phyloP scores from a whole-genome alignment of 2,888 invertebrate genomes.

The Copidosoma aretas region DNA sequence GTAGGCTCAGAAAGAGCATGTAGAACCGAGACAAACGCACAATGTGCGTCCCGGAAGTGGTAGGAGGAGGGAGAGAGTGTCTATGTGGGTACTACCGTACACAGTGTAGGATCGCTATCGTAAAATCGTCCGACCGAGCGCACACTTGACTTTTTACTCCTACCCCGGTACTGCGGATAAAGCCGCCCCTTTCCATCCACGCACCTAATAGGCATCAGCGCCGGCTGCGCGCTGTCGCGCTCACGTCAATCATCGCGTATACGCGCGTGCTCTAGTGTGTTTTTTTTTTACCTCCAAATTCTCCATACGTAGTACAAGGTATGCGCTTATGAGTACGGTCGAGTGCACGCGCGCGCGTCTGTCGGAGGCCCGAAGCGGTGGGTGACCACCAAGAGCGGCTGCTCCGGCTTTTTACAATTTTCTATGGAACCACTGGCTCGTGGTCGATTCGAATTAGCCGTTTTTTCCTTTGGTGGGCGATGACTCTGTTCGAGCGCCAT shows the following conservation, averaged over 20 bases:
- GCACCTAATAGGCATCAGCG: neutral
- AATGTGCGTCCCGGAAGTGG: neutral
- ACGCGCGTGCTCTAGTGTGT: slow-evolving; percentile 13
- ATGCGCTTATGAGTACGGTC: neutral
- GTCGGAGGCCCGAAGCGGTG: neutral
- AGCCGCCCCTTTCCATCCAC: neutral
- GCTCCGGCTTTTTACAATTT: slow-evolving; percentile 19
- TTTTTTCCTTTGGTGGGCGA: neutral
- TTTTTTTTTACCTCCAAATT: neutral
- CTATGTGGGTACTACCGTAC: too few relatives aligned
- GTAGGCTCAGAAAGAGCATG: neutral
- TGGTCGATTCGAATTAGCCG: slow-evolving; percentile 44
- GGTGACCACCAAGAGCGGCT: slow-evolving; percentile 13
- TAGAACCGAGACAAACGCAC: neutral
- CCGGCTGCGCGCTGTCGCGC: slow-evolving; percentile 25
- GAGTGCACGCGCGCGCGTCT: neutral
- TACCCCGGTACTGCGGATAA: neutral
- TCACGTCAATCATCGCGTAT: slow-evolving; percentile 41
- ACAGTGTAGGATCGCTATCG: too few relatives aligned
- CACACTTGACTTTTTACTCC: neutral
- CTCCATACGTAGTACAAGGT: too few relatives aligned
- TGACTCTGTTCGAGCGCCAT: neutral
- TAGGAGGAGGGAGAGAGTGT: too few relatives aligned
- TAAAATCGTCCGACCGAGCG: neutral
- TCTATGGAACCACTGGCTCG: slow-evolving; percentile 45